Base-by-base conservation (phyloP, 2,888 invertebrate genomes). In the Buathra laborator region DNA sequence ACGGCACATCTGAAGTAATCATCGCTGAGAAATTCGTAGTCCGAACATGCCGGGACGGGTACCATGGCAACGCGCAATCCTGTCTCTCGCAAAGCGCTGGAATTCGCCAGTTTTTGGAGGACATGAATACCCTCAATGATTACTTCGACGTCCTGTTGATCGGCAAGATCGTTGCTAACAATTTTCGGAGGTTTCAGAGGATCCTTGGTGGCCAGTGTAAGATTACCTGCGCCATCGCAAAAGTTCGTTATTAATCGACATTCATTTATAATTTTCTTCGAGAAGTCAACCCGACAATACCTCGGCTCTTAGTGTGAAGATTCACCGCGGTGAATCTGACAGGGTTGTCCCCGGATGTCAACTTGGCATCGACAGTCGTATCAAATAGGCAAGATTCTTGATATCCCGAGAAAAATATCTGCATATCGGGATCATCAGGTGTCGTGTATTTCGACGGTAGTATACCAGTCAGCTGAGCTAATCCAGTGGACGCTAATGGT, bases 1-100 rank as follows among this genome's bases (percentile, higher is more conserved):
- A 97, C 95, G 0, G 96, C 95, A 90, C 98, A 98, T 75, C 94
- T 95, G 96, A 97, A 97, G 94, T 96, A 97, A 16, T 95, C 95
- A 88, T 97, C 97, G 0, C 95, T 94, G 14, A 82, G 77, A 9
- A 78, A 87, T 70, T 84, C 67, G 64, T 85, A 70, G 2, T 83
- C 16, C 7, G 87, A 85, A 68, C 92, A 93, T 6, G 84, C 72
- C 0, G 85, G n/a, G 2, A 88, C 1, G 0, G 75, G 76, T 1
- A n/a, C 0, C 10, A 37, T 68, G 3, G 78, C 59, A 2, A 87
- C 37, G 3, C 62, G 88, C 14, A 93, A 64, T 16, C 86, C 85
- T 16, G 86, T 80, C 3, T 85, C 79, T 43, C 48, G 68, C 87
- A 92, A 82, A n/a, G 95, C 94, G 16, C 95, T 94, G 12, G 95